Conservation (phyloP, 2,888 invertebrate species). For the Cephus nigrinus region DNA sequence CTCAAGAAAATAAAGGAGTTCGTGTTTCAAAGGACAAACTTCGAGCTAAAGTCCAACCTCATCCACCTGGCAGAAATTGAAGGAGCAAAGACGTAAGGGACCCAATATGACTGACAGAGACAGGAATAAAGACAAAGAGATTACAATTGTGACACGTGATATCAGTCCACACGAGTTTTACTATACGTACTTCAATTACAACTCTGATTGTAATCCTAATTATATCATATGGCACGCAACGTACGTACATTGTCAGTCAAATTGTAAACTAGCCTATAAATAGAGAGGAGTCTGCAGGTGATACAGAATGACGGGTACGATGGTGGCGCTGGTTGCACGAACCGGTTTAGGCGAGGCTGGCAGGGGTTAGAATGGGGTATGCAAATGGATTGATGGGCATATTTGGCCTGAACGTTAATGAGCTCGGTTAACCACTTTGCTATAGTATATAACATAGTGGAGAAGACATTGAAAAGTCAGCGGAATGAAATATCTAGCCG, state of each 20-base stretch:
- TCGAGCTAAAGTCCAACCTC: neutral
- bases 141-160: neutral
- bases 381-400: conserved; percentile 18
- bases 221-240: neutral
- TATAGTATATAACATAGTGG: neutral
- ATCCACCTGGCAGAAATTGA: neutral
- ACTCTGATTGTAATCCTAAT: neutral
- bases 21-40: neutral
- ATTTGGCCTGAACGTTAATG: conserved; percentile 36
- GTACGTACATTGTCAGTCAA: neutral
- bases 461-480: conserved; percentile 26
- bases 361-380: neutral
- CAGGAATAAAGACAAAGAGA: neutral
- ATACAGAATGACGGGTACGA: conserved; percentile 4
- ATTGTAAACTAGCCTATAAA: neutral
- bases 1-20: neutral
- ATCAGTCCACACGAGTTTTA: neutral
- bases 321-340: neutral
- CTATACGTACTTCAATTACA: neutral
- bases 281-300: neutral
- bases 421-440: conserved; percentile 35
- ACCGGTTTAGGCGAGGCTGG: neutral
- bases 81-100: neutral
- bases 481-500: conserved; percentile 36
- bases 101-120: neutral